These are phyloP conservation scores for Microplitis mediator DNA, from an alignment of 1,140 invertebrate species.

Conservation along the genomic window DNA sequence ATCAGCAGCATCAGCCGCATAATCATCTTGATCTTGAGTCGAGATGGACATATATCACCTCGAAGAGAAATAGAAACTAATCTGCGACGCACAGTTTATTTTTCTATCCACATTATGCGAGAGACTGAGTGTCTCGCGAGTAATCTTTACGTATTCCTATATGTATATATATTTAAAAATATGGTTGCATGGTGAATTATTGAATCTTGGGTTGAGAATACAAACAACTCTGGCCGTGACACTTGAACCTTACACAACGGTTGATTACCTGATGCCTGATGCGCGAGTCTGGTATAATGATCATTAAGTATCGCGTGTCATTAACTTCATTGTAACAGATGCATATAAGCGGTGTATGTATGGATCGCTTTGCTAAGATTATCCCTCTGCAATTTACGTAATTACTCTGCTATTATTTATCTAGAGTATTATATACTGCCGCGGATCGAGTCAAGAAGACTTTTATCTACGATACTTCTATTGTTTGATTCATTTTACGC, in stretches of 20 bases:
- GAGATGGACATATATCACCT: too few relatives aligned
- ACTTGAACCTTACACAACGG: conserved; percentile 36
- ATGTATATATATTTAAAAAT: neutral
- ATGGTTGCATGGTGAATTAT: neutral
- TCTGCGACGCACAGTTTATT: neutral
- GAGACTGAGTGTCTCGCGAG: too few relatives aligned
- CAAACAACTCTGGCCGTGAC: conserved; percentile 36
- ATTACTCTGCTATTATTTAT: conserved; percentile 34
- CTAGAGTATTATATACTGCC: conserved; percentile 24
- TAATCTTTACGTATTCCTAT: neutral
- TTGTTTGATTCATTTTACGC: too few relatives aligned
- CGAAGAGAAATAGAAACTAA: too few relatives aligned
- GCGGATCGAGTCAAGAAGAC: too few relatives aligned
- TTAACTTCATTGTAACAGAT: conserved; percentile 32
- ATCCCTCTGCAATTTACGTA: conserved; percentile 29
- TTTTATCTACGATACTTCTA: neutral
- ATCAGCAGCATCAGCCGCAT: neutral
- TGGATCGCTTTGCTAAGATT: conserved; percentile 1
- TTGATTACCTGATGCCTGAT: conserved; percentile 27
- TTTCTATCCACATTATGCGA: neutral
- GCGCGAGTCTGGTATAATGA: neutral
- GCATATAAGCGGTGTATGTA: conserved; percentile 3
- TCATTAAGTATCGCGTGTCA: conserved; percentile 35
- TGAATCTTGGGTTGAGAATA: conserved; percentile 15
- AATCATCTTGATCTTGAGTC: too few relatives aligned